Percentiles rank a stretch among this genome's conserved stretches.
Conservation (phyloP, 1,140 invertebrate genomes). For the Acromyrmex echinatior region DNA sequence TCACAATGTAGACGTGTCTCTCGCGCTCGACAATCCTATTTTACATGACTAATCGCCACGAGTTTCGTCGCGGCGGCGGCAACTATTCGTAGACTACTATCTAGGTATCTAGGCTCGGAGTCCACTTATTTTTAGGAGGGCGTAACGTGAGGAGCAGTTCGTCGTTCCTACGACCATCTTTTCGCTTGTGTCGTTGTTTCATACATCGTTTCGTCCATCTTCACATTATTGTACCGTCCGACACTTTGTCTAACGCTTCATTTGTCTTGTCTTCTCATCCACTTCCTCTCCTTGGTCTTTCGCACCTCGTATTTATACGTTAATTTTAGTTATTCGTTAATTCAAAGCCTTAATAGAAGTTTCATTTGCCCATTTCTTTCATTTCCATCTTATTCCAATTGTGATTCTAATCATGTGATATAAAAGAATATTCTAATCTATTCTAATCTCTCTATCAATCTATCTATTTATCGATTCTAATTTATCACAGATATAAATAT, state of each 20-base stretch:
- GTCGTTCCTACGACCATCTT: constrained; percentile 79
- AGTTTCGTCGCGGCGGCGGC: constrained; percentile 79
- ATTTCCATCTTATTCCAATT: background rate
- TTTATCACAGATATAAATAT: background rate
- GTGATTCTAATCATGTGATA: background rate
- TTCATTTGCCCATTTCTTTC: background rate
- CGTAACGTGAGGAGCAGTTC: constrained; percentile 86
- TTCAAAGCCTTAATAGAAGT: background rate
- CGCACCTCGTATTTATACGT: background rate
- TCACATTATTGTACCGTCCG: background rate
- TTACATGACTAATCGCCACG: constrained; percentile 80
- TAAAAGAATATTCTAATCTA: background rate
- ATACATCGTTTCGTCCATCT: constrained; percentile 23
- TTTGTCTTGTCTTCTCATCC: constrained; percentile 40
- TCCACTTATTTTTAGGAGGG: constrained; percentile 86
- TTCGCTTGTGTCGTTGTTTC: constrained; percentile 70
- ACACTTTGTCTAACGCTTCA: constrained; percentile 50
- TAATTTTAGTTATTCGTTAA: constrained; percentile 3
- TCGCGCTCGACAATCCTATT: constrained; percentile 41
- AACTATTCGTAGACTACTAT: constrained; percentile 86
- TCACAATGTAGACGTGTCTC: constrained; percentile 24
- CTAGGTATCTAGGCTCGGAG: constrained; percentile 87
- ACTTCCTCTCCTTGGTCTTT: constrained; percentile 15
- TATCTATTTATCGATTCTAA: no score
- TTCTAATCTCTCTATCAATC: background rate